Base-by-base conservation (phyloP, 2,113 vertebrate species). In the Eira barbara region DNA sequence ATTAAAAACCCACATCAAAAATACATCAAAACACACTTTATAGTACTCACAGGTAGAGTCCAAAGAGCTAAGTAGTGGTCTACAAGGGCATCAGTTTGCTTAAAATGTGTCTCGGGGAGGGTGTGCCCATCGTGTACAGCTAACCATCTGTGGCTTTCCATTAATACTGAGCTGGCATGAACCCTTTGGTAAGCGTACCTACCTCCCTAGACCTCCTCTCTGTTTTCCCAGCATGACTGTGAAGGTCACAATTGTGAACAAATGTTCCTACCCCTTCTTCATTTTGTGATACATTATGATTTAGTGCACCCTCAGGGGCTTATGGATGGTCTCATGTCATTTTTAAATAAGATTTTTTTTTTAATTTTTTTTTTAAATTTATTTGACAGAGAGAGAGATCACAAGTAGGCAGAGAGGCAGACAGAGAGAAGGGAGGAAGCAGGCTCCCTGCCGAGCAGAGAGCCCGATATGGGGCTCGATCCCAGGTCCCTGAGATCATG, bases 1-100 rank as follows among this genome's bases (percentile, higher is more conserved):
- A 97, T 96, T 97, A 96, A 97, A 97, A 98, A 76, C 83, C 88
- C 85, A 93, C 96, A 97, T 97, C 92, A 96, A 98, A 97, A 97
- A 96, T 98, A 95, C 95, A 97, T 97, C 93, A 97, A 96, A 94
- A 85, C 36, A 42, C 57, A 67, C 67, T 95, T 78, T 80, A 90
- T 89, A 97, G 84, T 85, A 52, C 84, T 93, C 84, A 34, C 23
- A 92, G 87, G 29, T 78, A 20, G 49, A 91, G 31, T 78, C 71
- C 74, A 94, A 96, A 95, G 34, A 85, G 76, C 49, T 11, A 93
- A 94, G 89, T 34, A 86, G 65, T 42, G 8, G 6, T 4, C 39
- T 25, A 67, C 21, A 67, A 88, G 67, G 82, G 59, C 84, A 94
- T 79, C 52, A 27, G 21, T 96, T 96, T 96, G 76, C 88, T 94